Evolutionary conservation across 2,113 vertebrate genomes (phyloP).

Genomic region (Pitta sordida): DNA sequence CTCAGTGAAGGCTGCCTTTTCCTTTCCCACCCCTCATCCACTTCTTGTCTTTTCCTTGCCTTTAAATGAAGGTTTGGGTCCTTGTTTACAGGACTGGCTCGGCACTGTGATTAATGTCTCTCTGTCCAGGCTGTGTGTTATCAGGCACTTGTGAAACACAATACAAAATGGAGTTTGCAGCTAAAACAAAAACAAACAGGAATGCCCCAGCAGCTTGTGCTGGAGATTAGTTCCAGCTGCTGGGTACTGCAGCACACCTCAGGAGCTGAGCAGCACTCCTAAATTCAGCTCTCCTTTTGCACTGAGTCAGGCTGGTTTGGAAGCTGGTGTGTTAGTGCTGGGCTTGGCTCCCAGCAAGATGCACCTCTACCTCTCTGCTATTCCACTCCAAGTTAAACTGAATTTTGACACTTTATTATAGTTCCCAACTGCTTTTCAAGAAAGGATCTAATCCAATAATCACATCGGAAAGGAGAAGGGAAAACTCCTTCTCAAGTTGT

Average conservation of each 20-base stretch:
- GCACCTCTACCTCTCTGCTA: background rate
- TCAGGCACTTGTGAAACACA: constrained; percentile 39
- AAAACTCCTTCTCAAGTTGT: background rate
- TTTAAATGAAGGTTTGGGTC: constrained; percentile 9
- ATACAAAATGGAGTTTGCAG: constrained; percentile 33
- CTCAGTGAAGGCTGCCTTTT: background rate
- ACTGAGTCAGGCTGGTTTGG: background rate
- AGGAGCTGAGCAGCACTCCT: background rate
- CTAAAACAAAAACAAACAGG: constrained; percentile 10
- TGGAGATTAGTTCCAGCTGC: constrained; percentile 43
- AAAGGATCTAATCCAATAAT: background rate
- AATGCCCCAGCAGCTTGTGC: background rate
- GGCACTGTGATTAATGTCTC: background rate
- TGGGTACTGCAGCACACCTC: background rate
- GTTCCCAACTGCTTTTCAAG: background rate
- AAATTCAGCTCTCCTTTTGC: background rate
- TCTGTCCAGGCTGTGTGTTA: constrained; percentile 1
- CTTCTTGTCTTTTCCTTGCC: background rate
- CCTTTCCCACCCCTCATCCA: background rate
- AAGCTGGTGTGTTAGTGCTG: background rate
- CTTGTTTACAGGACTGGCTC: constrained; percentile 16
- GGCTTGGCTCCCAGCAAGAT: background rate
- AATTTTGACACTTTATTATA: background rate
- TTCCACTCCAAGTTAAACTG: background rate
- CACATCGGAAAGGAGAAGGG: background rate